Evolutionary conservation across 1,140 invertebrate species (phyloP).

Genomic region (Macrosteles quadrilineatus): DNA sequence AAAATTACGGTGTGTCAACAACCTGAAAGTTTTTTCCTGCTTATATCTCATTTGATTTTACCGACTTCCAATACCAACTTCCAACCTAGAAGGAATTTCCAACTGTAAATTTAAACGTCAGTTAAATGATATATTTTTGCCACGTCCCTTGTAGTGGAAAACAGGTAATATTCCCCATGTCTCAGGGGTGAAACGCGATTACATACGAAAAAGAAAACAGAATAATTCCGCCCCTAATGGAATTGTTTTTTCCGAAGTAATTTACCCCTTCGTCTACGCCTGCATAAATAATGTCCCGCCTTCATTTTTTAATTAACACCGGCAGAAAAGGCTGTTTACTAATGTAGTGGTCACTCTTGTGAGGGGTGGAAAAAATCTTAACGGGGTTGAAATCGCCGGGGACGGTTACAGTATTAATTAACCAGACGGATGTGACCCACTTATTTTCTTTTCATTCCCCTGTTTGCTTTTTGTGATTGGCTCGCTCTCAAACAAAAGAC

Average conservation of each 20-base stretch:
- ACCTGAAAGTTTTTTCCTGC: no score
- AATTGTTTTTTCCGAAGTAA: conserved; percentile 26
- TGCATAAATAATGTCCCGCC: conserved; percentile 12
- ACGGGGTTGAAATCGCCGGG: background rate
- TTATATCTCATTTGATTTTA: no score
- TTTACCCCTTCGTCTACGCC: conserved; percentile 17
- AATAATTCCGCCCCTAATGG: background rate
- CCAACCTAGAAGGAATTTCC: no score
- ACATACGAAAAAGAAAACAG: conserved; percentile 19
- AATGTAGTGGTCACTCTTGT: conserved; percentile 17
- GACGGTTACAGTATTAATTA: background rate
- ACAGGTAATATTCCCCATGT: no score
- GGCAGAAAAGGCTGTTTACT: conserved; percentile 24
- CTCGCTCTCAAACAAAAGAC: background rate
- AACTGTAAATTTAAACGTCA: no score
- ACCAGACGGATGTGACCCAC: conserved; percentile 13
- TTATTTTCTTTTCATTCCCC: conserved; percentile 30
- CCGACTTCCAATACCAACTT: no score
- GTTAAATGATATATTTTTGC: no score
- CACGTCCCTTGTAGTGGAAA: no score
- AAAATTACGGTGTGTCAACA: no score
- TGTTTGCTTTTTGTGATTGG: conserved; percentile 22
- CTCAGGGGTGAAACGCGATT: no score
- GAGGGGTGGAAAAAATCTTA: conserved; percentile 22
- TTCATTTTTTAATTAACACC: conserved; percentile 17